phyloP scores from a whole-genome alignment of 2,888 invertebrate genomes.

The Campopleginae sp. region DNA sequence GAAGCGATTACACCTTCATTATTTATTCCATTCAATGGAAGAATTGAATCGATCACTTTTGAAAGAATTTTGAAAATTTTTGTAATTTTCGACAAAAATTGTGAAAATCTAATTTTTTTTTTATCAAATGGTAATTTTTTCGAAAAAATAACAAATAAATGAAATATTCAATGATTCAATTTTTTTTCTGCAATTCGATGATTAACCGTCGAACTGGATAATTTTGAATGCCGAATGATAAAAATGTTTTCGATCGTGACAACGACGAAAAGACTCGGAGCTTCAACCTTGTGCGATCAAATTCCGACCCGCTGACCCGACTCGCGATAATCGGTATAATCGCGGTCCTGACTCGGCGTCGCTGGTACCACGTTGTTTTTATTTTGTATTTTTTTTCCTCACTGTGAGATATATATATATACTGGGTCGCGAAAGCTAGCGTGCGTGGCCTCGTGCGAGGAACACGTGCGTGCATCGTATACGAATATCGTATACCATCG shows the following conservation, averaged over 20 bases:
- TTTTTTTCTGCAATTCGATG: not conserved
- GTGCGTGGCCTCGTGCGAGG: slow-evolving; percentile 50
- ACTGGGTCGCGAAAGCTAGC: slow-evolving; percentile 39
- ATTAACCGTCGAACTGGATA: not conserved
- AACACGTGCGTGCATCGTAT: slow-evolving; percentile 58
- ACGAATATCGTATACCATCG: not conserved
- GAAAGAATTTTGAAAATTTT: not conserved
- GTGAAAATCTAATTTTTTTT: not conserved
- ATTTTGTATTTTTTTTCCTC: slow-evolving; percentile 1
- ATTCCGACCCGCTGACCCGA: slow-evolving; percentile 62
- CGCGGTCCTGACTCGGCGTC: slow-evolving; percentile 26
- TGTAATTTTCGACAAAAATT: not conserved
- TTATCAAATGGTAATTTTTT: not conserved
- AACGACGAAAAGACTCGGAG: slow-evolving; percentile 30
- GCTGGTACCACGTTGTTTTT: slow-evolving; percentile 14
- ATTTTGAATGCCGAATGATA: not conserved
- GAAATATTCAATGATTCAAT: not conserved
- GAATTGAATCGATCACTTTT: too few relatives aligned
- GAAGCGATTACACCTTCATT: not conserved
- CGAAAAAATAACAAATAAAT: not conserved
- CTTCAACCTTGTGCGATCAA: slow-evolving; percentile 55
- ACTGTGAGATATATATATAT: not conserved
- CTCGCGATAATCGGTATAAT: slow-evolving; percentile 44
- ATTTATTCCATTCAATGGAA: not conserved
- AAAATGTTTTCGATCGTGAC: slow-evolving; percentile 13